Conservation (phyloP, 2,888 invertebrate species). For the Cinara cedri region DNA sequence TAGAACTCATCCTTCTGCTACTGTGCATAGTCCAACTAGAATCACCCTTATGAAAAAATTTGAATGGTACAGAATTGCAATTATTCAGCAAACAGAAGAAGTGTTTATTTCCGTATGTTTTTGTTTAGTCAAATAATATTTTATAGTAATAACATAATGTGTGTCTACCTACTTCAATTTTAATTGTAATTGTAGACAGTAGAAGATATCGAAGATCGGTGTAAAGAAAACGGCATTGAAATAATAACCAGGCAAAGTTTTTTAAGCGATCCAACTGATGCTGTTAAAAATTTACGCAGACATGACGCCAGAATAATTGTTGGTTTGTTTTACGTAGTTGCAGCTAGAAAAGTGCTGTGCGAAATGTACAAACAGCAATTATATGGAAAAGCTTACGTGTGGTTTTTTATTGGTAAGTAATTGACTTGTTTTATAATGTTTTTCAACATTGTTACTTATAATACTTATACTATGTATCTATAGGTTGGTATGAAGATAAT, state of each 20-base stretch:
- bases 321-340: constrained; percentile 97
- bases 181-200: constrained; percentile 76
- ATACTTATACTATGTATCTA: too few species aligned
- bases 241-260: constrained; percentile 97
- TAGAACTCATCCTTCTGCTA: constrained; percentile 98
- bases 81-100: constrained; percentile 97
- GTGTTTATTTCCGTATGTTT: constrained; percentile 86
- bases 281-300: constrained; percentile 89
- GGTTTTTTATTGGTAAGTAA: constrained; percentile 93
- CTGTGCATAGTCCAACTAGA: constrained; percentile 97
- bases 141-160: not conserved
- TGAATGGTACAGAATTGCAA: constrained; percentile 96
- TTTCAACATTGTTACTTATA: not conserved
- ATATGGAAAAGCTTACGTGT: constrained; percentile 94
- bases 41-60: constrained; percentile 96
- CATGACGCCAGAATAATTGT: constrained; percentile 98
- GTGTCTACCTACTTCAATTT: not conserved
- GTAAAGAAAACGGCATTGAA: constrained; percentile 89
- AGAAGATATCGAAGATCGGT: constrained; percentile 93
- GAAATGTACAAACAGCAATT: constrained; percentile 93
- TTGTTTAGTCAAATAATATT: not conserved
- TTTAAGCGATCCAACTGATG: constrained; percentile 94
- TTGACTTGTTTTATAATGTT: not conserved
- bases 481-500: constrained; percentile 98
- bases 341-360: constrained; percentile 93